Percentiles rank a stretch among this genome's conserved stretches.
phyloP scores from a whole-genome alignment of 2,888 invertebrate species.

The Cataglyphis albicans region DNA sequence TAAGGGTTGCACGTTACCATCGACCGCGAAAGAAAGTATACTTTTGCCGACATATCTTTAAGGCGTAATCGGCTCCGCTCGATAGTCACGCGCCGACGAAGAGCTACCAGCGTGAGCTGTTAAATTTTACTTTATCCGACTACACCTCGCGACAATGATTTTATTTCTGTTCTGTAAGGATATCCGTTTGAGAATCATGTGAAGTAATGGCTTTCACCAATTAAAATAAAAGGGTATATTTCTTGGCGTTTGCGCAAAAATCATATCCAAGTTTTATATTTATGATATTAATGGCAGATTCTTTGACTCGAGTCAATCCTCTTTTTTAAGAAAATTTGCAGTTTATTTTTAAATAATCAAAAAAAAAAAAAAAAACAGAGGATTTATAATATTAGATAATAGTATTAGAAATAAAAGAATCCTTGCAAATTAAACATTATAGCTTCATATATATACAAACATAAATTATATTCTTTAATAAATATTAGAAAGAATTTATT shows the following conservation, averaged over 20 bases:
- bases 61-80: slow-evolving; percentile 72
- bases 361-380: too few species aligned
- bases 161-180: neutral
- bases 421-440: neutral
- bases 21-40: slow-evolving; percentile 77
- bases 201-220: neutral
- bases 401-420: neutral
- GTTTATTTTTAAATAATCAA: neutral
- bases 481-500: neutral
- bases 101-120: slow-evolving; percentile 45
- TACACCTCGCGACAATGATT: neutral
- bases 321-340: neutral
- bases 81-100: slow-evolving; percentile 70
- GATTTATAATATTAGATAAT: neutral
- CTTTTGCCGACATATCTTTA: slow-evolving; percentile 74
- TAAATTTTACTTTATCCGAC: slow-evolving; percentile 58
- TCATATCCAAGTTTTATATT: neutral
- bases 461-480: neutral
- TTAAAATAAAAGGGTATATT: neutral
- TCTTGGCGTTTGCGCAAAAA: neutral
- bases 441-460: neutral
- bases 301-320: neutral
- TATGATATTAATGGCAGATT: neutral
- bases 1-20: slow-evolving; percentile 77
- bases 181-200: slow-evolving; percentile 9